phyloP scores from a whole-genome alignment of 2,797 vertebrate genomes.

The Pelobates cultripes region DNA sequence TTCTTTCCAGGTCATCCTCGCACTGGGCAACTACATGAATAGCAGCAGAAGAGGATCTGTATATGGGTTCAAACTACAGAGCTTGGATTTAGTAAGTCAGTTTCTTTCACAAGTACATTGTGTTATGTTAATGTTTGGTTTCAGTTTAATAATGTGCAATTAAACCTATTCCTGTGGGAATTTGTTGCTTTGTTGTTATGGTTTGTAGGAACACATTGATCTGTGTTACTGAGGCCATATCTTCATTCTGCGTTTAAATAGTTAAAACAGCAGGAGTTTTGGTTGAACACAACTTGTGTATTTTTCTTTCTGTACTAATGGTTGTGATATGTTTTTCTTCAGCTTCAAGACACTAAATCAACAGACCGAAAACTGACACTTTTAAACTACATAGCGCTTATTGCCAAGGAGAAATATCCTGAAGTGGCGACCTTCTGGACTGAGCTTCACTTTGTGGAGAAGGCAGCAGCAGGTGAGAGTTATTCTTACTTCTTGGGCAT shows the following conservation, averaged over 20 bases:
- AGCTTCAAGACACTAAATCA: conserved; percentile 97
- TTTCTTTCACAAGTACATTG: not conserved
- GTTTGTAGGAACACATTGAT: no score
- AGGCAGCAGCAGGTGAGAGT: conserved; percentile 87
- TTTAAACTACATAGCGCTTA: conserved; percentile 94
- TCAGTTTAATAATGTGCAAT: not conserved
- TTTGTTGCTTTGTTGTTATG: not conserved
- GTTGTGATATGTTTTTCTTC: conserved; percentile 21
- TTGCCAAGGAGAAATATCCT: conserved; percentile 91
- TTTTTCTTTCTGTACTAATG: not conserved
- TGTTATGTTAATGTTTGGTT: not conserved
- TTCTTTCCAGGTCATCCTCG: conserved; percentile 86
- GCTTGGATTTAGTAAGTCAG: conserved; percentile 89
- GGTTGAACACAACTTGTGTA: not conserved
- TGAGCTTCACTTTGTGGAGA: conserved; percentile 94
- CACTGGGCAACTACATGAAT: conserved; percentile 98
- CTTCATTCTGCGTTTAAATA: not conserved
- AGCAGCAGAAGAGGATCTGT: conserved; percentile 95
- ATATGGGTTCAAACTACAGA: conserved; percentile 96
- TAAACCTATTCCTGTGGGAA: not conserved
- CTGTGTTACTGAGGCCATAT: not conserved
- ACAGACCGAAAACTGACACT: conserved; percentile 95
- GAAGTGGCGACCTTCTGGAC: conserved; percentile 91
- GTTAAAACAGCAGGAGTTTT: not conserved
- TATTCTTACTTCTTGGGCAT: no score